These are phyloP conservation scores for Drosophila quinaria DNA, from an alignment of 2,888 invertebrate species.

Conservation along the genomic window DNA sequence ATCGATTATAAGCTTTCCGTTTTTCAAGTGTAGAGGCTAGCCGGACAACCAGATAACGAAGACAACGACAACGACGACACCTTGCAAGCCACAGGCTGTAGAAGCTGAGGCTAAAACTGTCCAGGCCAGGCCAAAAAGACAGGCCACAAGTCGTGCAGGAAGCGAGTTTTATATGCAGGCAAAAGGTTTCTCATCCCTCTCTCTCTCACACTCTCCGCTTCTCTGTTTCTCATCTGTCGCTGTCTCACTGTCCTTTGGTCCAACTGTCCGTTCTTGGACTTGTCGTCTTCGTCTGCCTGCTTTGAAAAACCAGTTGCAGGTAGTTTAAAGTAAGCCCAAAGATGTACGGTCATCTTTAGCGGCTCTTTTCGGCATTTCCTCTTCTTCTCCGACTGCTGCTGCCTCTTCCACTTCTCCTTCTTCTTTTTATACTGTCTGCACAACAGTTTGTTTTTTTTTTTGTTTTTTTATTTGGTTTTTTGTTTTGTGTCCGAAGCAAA, in stretches of 20 bases:
- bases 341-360: slow-evolving; percentile 73
- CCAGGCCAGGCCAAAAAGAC: slow-evolving; percentile 8
- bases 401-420: not conserved
- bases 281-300: slow-evolving; percentile 64
- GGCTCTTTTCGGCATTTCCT: slow-evolving; percentile 59
- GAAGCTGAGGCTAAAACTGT: slow-evolving; percentile 36
- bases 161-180: slow-evolving; percentile 74
- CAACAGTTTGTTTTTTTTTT: slow-evolving; percentile 39
- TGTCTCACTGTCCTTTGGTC: not conserved
- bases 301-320: slow-evolving; percentile 83
- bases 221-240: slow-evolving; percentile 9
- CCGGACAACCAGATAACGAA: slow-evolving; percentile 34
- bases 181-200: slow-evolving; percentile 57
- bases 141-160: slow-evolving; percentile 74
- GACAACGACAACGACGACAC: slow-evolving; percentile 63
- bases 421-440: slow-evolving; percentile 29
- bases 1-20: not conserved
- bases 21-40: slow-evolving; percentile 11
- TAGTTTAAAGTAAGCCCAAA: slow-evolving; percentile 80
- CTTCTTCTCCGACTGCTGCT: slow-evolving; percentile 9
- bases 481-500: slow-evolving; percentile 48
- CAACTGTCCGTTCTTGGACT: slow-evolving; percentile 55
- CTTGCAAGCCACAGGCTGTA: slow-evolving; percentile 58
- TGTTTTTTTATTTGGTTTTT: slow-evolving; percentile 32
- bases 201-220: not conserved